These are phyloP conservation scores for Pelodytes ibericus DNA, from an alignment of 2,797 vertebrate species.

Conservation along the genomic window DNA sequence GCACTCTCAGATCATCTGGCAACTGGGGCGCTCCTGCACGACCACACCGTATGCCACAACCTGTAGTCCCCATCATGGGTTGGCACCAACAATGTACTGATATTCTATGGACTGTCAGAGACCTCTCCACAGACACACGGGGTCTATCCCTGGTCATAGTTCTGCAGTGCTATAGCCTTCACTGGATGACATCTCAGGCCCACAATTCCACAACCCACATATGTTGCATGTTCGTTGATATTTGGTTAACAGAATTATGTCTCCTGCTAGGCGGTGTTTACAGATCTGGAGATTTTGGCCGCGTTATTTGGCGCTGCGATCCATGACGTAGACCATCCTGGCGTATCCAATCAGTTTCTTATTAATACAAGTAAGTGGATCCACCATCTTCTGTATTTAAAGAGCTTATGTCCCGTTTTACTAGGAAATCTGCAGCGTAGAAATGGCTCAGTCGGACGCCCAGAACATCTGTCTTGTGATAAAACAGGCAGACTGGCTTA, in stretches of 20 bases:
- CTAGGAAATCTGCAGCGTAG: slow-evolving; percentile 6
- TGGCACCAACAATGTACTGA: too few relatives aligned
- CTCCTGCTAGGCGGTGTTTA: slow-evolving; percentile 84
- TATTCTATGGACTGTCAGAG: too few relatives aligned
- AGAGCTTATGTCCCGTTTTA: slow-evolving; percentile 8
- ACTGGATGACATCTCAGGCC: too few relatives aligned
- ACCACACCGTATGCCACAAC: too few relatives aligned
- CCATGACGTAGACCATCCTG: slow-evolving; percentile 93
- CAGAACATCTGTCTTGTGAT: slow-evolving; percentile 25
- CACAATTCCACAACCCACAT: too few relatives aligned
- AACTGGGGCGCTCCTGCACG: too few relatives aligned
- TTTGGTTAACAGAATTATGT: not conserved
- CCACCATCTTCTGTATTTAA: slow-evolving; percentile 1
- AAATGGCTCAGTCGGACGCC: not conserved
- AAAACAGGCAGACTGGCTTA: not conserved
- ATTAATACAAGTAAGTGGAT: slow-evolving; percentile 90
- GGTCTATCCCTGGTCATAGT: too few relatives aligned
- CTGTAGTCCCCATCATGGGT: too few relatives aligned
- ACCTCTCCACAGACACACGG: too few relatives aligned
- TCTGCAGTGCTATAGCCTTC: too few relatives aligned
- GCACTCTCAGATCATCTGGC: too few relatives aligned
- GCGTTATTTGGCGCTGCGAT: slow-evolving; percentile 91
- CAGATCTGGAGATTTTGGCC: slow-evolving; percentile 90
- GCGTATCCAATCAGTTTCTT: slow-evolving; percentile 94
- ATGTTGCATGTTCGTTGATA: too few relatives aligned